These are phyloP conservation scores for Andrena fulva DNA, from an alignment of 2,888 invertebrate species.

Conservation along the genomic window DNA sequence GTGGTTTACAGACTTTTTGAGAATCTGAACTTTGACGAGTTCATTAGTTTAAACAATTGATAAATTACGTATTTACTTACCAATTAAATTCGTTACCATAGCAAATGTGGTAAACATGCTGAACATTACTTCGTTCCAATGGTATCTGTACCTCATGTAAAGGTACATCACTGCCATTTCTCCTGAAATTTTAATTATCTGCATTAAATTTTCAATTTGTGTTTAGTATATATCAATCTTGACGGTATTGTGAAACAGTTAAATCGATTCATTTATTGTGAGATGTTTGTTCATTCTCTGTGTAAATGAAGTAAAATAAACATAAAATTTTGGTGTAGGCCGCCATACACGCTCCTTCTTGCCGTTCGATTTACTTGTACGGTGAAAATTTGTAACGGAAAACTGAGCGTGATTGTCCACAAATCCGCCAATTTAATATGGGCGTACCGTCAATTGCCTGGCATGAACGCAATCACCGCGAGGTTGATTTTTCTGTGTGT, in stretches of 20 bases:
- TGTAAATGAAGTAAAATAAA: too few relatives aligned
- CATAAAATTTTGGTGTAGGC: too few relatives aligned
- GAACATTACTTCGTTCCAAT: constrained; percentile 95
- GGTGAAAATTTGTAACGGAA: too few relatives aligned
- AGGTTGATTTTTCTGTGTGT: too few relatives aligned
- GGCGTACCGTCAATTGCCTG: too few relatives aligned
- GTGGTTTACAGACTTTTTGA: too few relatives aligned
- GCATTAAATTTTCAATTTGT: neutral
- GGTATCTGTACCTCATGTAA: constrained; percentile 93
- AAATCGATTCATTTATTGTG: neutral
- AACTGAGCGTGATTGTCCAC: too few relatives aligned
- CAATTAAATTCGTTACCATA: constrained; percentile 92
- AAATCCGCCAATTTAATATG: too few relatives aligned
- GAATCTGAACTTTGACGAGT: neutral
- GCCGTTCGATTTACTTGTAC: too few relatives aligned
- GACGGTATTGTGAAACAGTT: neutral
- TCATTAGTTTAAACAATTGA: neutral
- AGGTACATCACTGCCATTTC: constrained; percentile 95
- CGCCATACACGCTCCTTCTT: too few relatives aligned
- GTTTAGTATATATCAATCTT: too few relatives aligned
- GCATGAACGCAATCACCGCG: too few relatives aligned
- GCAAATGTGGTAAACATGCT: constrained; percentile 94
- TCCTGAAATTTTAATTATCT: constrained; percentile 85
- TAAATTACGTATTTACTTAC: constrained; percentile 85
- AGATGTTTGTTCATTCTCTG: neutral